Base-by-base conservation (phyloP, 2,113 vertebrate species). In the Phylloscopus trochiloides region DNA sequence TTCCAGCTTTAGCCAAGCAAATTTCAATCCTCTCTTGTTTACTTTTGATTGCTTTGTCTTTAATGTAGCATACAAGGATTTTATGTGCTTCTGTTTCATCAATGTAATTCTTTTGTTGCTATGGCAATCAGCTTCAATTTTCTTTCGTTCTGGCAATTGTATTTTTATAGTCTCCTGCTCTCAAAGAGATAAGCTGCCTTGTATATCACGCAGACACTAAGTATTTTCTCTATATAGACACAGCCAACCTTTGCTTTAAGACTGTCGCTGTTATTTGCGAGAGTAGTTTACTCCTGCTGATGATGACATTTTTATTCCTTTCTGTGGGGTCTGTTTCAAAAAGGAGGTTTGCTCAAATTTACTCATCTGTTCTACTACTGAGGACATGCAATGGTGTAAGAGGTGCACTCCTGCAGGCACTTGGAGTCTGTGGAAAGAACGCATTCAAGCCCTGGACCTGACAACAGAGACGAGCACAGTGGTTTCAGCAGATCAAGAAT, bases 101-200 rank as follows among this genome's bases (percentile, higher is more conserved):
- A 97, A 19, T 90, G 87, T 97, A 98, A 98, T 96, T 98, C 97
- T 98, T 98, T 98, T 98, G 98, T 98, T 98, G 97, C 98, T 97
- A 98, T 98, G 97, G 98, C 96, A 98, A 98, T 98, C 97, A 96
- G 97, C 97, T 97, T 98, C 97, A 97, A 96, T 98, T 98, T 98
- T 98, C 97, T 97, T 95, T 94, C 83, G 63, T 98, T 98, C 97
- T 97, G 95, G 97, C 97, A 98, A 98, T 98, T 97, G 98, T 97
- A 94, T 97, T 98, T 98, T 98, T 98, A 98, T 97, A 97, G 97
- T 97, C 94, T 98, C 87, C 97, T 98, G 97, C 97, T 98, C 96
- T 97, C 97, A 97, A 85, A 97, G 97, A 98, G 97, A 98, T 98
- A 98, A 98, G 97, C 97, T 95, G 92, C 81, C 94, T 97, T 96